Conservation (phyloP, 2,888 invertebrate genomes). For the Sarcophaga rosellei region DNA sequence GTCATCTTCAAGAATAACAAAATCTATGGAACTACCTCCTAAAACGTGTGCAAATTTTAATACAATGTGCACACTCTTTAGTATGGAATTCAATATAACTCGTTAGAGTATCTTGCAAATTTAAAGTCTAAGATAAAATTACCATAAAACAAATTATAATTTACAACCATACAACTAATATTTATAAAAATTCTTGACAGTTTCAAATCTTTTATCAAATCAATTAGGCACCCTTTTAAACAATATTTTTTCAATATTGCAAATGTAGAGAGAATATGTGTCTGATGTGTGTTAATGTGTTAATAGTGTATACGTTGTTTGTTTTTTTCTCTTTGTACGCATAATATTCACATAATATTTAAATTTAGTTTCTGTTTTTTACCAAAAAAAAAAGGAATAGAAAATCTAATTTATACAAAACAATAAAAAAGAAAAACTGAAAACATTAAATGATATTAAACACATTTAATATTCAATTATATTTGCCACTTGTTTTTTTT, state of each 20-base stretch:
- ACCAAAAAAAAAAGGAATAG: slow-evolving; percentile 46
- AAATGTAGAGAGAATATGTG: not conserved
- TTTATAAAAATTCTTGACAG: too few relatives aligned
- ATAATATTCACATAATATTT: slow-evolving; percentile 60
- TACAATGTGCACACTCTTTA: too few relatives aligned
- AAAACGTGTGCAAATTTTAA: too few relatives aligned
- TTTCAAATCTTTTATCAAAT: too few relatives aligned
- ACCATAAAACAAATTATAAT: too few relatives aligned
- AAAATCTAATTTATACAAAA: slow-evolving; percentile 33
- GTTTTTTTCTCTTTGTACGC: slow-evolving; percentile 36
- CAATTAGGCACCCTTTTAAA: not conserved
- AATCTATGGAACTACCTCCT: too few relatives aligned
- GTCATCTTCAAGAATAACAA: too few relatives aligned
- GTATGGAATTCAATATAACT: too few relatives aligned
- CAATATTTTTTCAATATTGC: not conserved
- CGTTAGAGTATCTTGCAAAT: too few relatives aligned
- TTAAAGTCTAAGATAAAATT: too few relatives aligned
- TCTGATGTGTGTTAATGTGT: slow-evolving; percentile 49
- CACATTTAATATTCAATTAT: not conserved
- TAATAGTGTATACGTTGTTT: slow-evolving; percentile 34
- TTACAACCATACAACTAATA: too few relatives aligned
- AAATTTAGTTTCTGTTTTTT: slow-evolving; percentile 68
- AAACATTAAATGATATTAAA: not conserved
- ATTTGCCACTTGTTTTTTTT: slow-evolving; percentile 19
- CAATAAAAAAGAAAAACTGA: slow-evolving; percentile 26